These are phyloP conservation scores for Acanthosepion esculentum DNA, from an alignment of 2,888 invertebrate genomes.

Conservation along the genomic window DNA sequence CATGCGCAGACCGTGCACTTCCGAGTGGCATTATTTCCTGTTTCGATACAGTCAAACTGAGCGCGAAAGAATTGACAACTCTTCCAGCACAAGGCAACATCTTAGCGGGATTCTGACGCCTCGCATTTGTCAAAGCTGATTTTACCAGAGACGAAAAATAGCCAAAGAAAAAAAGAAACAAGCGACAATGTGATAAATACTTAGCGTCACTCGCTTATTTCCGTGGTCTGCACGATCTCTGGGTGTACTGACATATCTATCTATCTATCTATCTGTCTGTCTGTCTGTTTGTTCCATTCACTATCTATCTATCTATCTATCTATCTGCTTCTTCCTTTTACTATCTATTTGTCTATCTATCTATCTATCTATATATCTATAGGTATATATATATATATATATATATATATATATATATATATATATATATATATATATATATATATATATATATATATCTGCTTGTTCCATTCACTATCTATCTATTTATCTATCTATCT, in stretches of 20 bases:
- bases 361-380: neutral
- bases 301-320: no score
- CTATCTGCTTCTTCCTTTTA: no score
- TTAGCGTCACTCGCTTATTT: neutral
- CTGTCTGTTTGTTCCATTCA: no score
- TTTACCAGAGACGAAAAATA: neutral
- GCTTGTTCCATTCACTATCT: no score
- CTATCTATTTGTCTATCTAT: no score
- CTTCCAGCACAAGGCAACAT: neutral
- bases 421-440: no score
- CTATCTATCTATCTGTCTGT: no score
- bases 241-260: neutral
- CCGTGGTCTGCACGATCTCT: neutral
- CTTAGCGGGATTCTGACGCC: neutral
- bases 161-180: neutral
- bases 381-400: neutral
- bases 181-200: neutral
- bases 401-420: neutral
- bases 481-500: no score
- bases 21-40: slow-evolving; percentile 13
- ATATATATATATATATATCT: neutral
- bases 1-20: slow-evolving; percentile 33
- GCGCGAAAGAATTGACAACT: neutral
- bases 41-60: neutral
- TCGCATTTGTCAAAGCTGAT: neutral